Percentiles rank a stretch among this genome's conserved stretches.
Conservation (phyloP, 2,113 vertebrate genomes). For the Sorex fumeus region DNA sequence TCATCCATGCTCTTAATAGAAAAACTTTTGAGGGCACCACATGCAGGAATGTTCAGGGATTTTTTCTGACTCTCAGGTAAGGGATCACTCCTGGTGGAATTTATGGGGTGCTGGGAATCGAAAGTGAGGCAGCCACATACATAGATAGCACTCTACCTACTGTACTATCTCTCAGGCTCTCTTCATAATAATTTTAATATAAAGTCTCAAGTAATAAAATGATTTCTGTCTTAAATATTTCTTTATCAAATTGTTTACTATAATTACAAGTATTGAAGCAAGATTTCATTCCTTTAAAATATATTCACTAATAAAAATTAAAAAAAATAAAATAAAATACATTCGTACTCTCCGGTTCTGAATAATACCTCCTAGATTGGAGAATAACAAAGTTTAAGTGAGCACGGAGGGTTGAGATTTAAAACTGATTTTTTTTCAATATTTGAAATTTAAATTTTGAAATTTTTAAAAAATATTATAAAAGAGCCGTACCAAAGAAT, state of each 20-base stretch:
- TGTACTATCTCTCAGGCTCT: background rate
- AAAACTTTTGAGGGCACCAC: background rate
- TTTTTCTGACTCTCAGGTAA: too few relatives aligned
- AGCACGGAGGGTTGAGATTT: background rate
- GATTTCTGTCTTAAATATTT: background rate
- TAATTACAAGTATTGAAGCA: background rate
- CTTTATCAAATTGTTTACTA: background rate
- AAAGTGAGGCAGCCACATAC: too few relatives aligned
- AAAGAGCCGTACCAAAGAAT: background rate
- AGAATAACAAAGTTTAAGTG: background rate
- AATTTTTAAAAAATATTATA: background rate
- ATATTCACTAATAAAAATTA: background rate
- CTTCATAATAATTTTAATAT: background rate
- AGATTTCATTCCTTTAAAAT: conserved; percentile 7
- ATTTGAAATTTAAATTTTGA: too few relatives aligned
- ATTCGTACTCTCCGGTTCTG: background rate
- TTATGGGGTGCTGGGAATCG: too few relatives aligned
- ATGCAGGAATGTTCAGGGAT: too few relatives aligned
- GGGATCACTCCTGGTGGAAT: too few relatives aligned
- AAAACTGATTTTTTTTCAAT: background rate
- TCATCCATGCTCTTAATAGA: background rate
- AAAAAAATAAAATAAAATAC: background rate
- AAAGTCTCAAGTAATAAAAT: background rate
- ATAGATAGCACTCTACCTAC: too few relatives aligned
- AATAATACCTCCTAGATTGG: background rate